Evolutionary conservation across 2,113 vertebrate genomes (phyloP).

Genomic region (Triplophysa rosa): DNA sequence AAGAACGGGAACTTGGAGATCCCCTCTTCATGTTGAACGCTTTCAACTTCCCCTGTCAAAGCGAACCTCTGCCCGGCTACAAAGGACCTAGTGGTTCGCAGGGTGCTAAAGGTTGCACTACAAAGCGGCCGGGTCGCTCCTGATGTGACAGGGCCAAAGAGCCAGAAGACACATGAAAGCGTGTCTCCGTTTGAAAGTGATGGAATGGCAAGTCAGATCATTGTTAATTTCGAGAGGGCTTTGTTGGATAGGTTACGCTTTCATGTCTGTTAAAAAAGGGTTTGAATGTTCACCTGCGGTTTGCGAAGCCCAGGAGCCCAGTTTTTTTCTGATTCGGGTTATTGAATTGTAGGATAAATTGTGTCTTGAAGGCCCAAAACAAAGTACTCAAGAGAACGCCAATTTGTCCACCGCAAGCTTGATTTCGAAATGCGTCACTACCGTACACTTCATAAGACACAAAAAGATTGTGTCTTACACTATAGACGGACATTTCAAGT

Average conservation of each 20-base stretch:
- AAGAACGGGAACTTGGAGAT: constrained; percentile 87
- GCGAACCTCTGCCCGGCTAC: constrained; percentile 82
- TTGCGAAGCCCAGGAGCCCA: constrained; percentile 36
- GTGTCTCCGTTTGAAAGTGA: constrained; percentile 39
- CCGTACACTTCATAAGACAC: too few relatives aligned
- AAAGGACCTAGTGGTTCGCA: constrained; percentile 79
- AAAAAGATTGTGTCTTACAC: too few relatives aligned
- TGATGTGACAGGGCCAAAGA: constrained; percentile 72
- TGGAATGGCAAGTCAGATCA: constrained; percentile 54
- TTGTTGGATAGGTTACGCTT: constrained; percentile 54
- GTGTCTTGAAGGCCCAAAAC: background rate
- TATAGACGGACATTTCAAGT: too few relatives aligned
- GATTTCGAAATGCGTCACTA: background rate
- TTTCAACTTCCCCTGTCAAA: constrained; percentile 93
- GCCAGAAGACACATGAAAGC: constrained; percentile 51
- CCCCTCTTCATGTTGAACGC: constrained; percentile 82
- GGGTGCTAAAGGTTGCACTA: constrained; percentile 85
- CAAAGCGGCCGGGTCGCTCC: constrained; percentile 75
- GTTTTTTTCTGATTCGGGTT: constrained; percentile 24
- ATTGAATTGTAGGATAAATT: background rate
- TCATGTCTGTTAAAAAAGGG: constrained; percentile 51
- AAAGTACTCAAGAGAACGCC: background rate
- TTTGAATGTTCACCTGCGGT: constrained; percentile 30
- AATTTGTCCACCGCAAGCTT: background rate
- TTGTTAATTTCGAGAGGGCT: constrained; percentile 57